Base-by-base conservation (phyloP, 2,888 invertebrate genomes). In the Sarcophaga variegata region DNA sequence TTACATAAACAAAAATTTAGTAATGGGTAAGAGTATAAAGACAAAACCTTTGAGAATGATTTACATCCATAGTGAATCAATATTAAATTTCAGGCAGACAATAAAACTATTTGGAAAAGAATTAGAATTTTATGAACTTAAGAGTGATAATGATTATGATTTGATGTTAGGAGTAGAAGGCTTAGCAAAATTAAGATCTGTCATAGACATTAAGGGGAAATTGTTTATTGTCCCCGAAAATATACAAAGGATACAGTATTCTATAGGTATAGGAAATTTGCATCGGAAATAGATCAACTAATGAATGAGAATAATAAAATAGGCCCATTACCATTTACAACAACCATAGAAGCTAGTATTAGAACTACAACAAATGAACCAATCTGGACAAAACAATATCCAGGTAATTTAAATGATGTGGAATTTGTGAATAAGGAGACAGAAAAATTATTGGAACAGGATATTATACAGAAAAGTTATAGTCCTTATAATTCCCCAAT, bases 31-130 rank as follows among this genome's bases (percentile, higher is more conserved):
- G 10, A 75, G 63, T 25, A 64, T 47, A 25, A 75, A 5, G n/a
- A 75, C 75, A 25, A 77, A 67, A 37, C 76, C 76, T 20, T 37
- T 76, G 10, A 76, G 66, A 67, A 76, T 67, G 76, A 76, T 76
- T 20, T 20, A 37, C 66, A 37, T 76, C 12, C 76, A 76, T 76
- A 67, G 76, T 8, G 66, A 76, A 59, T 67, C 59, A 25, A 75
- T 77, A n/a, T 49, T 74, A 17, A 74, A 45, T 47, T 63, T 47
- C 22, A 74, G 63, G 54, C 74, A 62, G 47, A 67, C 27, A 59
- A 22, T 67, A 59, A 67, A 67, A 54, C n/a, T 67, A 14, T 67
- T 59, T 66, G 20, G 66, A 12, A 59, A 12, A 17, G 54, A 63
- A 75, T 63, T 75, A 25, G 49, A 75, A 64, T 74, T 62, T 74